These are phyloP conservation scores for Notolabrus celidotus DNA, from an alignment of 2,797 vertebrate genomes.

Conservation along the genomic window DNA sequence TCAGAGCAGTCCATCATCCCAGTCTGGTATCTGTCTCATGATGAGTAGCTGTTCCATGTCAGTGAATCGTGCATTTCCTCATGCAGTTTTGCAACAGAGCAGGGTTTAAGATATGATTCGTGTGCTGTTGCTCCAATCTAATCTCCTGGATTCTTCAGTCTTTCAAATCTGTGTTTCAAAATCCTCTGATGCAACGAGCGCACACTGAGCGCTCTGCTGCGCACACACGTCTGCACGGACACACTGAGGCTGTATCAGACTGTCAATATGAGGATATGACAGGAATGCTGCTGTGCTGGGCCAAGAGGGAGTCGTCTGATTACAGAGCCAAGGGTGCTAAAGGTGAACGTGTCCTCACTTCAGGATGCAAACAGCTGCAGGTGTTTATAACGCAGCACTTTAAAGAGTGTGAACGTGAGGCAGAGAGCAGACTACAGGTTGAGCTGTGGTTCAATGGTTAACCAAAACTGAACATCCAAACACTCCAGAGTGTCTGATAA, in stretches of 20 bases:
- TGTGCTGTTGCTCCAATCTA: too few species aligned
- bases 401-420: too few species aligned
- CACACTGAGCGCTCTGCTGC: conserved; percentile 11
- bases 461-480: too few species aligned
- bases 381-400: too few species aligned
- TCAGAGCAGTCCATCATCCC: too few species aligned
- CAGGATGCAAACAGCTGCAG: conserved; percentile 4
- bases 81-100: conserved; percentile 3
- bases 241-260: conserved; percentile 6
- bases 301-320: conserved; percentile 3
- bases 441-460: too few species aligned
- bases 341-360: conserved; percentile 23
- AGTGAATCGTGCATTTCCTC: neutral
- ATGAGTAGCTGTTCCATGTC: neutral
- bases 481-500: too few species aligned
- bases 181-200: too few species aligned
- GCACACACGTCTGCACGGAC: neutral
- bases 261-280: conserved; percentile 31
- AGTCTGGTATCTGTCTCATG: neutral
- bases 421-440: too few species aligned
- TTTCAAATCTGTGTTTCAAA: too few species aligned
- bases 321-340: conserved; percentile 41
- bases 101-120: too few species aligned
- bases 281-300: conserved; percentile 18
- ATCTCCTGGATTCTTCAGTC: too few species aligned